A percentile compares a stretch with the other conserved stretches of the same genome.
Evolutionary conservation across 2,113 vertebrate species (phyloP).

Genomic region (Melanocharis versteri): DNA sequence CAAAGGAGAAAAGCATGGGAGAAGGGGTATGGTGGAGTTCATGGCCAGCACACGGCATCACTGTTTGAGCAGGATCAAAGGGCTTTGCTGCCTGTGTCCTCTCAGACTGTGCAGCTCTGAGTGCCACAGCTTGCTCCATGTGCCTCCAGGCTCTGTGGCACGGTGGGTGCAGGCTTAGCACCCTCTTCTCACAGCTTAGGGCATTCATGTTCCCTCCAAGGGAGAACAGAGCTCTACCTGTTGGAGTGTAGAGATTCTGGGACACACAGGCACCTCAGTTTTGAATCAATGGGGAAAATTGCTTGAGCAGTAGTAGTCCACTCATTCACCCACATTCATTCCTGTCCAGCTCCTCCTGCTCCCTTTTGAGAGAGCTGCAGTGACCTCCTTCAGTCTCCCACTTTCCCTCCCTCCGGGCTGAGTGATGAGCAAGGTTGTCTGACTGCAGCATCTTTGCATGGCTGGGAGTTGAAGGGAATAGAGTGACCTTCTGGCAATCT

Average conservation of each 20-base stretch:
- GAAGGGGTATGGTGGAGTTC: not conserved
- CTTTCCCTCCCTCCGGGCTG: not conserved
- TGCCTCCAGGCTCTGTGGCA: not conserved
- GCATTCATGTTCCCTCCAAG: not conserved
- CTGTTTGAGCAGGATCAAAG: not conserved
- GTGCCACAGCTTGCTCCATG: not conserved
- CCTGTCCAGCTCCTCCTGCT: not conserved
- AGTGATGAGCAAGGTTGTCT: not conserved
- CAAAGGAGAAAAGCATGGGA: not conserved
- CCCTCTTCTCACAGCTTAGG: not conserved
- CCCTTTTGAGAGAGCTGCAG: not conserved
- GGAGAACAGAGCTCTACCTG: not conserved
- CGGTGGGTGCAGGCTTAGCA: not conserved
- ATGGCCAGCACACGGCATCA: too few relatives aligned
- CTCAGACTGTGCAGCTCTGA: accelerated
- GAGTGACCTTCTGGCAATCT: not conserved
- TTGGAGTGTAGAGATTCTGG: not conserved
- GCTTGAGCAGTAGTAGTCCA: not conserved
- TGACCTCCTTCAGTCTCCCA: too few relatives aligned
- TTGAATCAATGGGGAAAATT: not conserved
- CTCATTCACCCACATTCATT: not conserved
- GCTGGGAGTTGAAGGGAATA: not conserved
- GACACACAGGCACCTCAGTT: not conserved
- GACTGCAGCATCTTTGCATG: not conserved
- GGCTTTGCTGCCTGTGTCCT: not conserved